Evolutionary conservation across 2,888 invertebrate species (phyloP).

Genomic region (Dasysyrphus tricinctus): DNA sequence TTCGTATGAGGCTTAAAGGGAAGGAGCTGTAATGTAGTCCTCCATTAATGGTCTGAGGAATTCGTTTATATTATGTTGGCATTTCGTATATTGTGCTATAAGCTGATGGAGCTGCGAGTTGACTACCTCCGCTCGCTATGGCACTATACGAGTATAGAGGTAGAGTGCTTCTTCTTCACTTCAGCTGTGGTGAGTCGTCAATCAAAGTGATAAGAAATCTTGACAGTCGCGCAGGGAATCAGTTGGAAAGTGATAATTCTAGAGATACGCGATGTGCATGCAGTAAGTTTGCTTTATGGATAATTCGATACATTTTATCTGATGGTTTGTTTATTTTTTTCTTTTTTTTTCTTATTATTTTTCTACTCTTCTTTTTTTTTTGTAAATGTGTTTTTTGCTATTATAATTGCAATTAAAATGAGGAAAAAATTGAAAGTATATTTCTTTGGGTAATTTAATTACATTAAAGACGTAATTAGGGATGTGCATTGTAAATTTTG

Average conservation of each 20-base stretch:
- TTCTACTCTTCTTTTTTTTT: conserved; percentile 5
- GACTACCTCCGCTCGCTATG: conserved; percentile 34
- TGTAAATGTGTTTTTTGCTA: conserved; percentile 40
- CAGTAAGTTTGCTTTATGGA: conserved; percentile 61
- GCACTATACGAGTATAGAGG: neutral
- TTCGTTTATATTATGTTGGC: conserved; percentile 47
- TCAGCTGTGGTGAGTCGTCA: conserved; percentile 73
- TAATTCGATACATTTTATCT: conserved; percentile 67
- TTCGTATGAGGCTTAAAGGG: neutral
- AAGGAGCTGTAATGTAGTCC: conserved; percentile 64
- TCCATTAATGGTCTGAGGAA: conserved; percentile 73
- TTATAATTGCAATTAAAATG: conserved; percentile 60
- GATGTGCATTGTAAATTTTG: neutral
- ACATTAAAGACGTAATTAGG: conserved; percentile 41
- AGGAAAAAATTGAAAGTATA: conserved; percentile 22
- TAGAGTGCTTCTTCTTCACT: conserved; percentile 45
- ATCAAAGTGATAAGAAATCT: conserved; percentile 74
- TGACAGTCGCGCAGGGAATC: conserved; percentile 71
- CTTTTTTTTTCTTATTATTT: conserved; percentile 1
- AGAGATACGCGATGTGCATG: conserved; percentile 73
- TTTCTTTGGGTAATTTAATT: conserved; percentile 55
- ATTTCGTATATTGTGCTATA: conserved; percentile 17
- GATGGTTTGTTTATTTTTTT: conserved; percentile 31
- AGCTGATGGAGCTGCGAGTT: neutral
- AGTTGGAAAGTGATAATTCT: conserved; percentile 74